A percentile compares a stretch with the other conserved stretches of the same genome.
phyloP scores from a whole-genome alignment of 1,140 invertebrate species.

The Uloborus diversus region DNA sequence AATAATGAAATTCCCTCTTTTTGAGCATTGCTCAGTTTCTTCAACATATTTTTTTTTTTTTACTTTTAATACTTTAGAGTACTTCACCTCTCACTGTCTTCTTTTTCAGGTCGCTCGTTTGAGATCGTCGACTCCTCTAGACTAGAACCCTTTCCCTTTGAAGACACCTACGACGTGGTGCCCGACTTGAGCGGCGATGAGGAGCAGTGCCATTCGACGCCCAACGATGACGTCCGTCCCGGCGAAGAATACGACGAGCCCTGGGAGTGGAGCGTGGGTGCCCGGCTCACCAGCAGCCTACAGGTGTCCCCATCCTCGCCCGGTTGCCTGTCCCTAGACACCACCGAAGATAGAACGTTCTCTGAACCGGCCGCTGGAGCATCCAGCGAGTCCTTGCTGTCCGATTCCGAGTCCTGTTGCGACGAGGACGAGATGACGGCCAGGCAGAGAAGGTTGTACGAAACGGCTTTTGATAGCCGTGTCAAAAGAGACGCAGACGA shows the following conservation, averaged over 20 bases:
- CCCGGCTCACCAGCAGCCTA: slow-evolving; percentile 40
- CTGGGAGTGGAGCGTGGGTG: slow-evolving; percentile 55
- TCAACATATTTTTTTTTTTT: too few species aligned
- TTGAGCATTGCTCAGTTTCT: too few species aligned
- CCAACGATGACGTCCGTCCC: slow-evolving; percentile 19
- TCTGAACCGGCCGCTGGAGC: slow-evolving; percentile 24
- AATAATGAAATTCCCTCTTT: too few species aligned
- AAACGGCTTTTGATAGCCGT: slow-evolving; percentile 88
- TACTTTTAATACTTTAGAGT: too few species aligned
- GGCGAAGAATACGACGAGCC: slow-evolving; percentile 53
- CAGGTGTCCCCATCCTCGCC: slow-evolving; percentile 34
- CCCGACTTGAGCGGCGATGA: neutral
- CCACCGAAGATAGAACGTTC: slow-evolving; percentile 7
- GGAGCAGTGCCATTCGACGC: neutral
- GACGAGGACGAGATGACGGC: slow-evolving; percentile 54
- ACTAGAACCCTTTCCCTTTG: neutral
- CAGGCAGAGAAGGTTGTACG: slow-evolving; percentile 71
- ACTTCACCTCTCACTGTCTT: neutral
- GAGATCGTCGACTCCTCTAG: neutral
- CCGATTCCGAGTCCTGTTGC: slow-evolving; percentile 22
- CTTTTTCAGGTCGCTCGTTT: neutral
- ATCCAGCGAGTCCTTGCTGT: slow-evolving; percentile 39
- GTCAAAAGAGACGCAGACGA: slow-evolving; percentile 83
- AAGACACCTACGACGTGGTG: slow-evolving; percentile 41
- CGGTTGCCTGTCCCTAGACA: slow-evolving; percentile 20